Evolutionary conservation across 2,113 vertebrate species (phyloP), one percentile per base, ranked within the genome.

Genomic region (Thomomys bottae): DNA sequence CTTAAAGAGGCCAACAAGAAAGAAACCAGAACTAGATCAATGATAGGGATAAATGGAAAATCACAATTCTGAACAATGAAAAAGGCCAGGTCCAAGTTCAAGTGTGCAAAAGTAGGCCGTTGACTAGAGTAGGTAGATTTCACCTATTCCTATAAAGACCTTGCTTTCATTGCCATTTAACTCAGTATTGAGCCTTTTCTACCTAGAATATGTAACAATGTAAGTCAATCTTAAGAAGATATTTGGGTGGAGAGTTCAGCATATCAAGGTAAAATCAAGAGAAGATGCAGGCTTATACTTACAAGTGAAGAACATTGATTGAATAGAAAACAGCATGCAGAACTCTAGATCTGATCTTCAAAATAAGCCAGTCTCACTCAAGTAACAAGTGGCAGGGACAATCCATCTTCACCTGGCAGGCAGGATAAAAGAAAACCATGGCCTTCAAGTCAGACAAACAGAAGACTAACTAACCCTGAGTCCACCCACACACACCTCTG

Each of bases 61-160:
- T 88, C 88, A 67, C 15, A 93, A n/a, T 8, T 89, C 70, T 82
- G 32, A 95, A 96, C 91, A 97, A 93, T 87, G 78, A 97, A 93
- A 96, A 91, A 92, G 95, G 75, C 87, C 89, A 96, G 88, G 94
- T 96, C 94, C 92, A 91, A 95, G 93, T 91, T 94, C 87, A 95
- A 95, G 87, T 40, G 70, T 82, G 90, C 36, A 38, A 21, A 92
- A 79, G 61, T 66, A 73, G 68, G 68, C 1, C 0, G 85, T 49
- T 14, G 0, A 21, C 26, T 57, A 1, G 71, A 72, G 64, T 75
- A 32, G 23, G 30, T 42, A 0, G 1, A 75, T 49, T 9, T 87
- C 82, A 85, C 45, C 32, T 20, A n/a, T 84, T 84, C 26, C 49
- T 26, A 10, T 54, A 2, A 82, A 68, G 38, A 59, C 75, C 54